Base-by-base conservation (phyloP, 2,888 invertebrate species). In the Psylliodes chrysocephalus region DNA sequence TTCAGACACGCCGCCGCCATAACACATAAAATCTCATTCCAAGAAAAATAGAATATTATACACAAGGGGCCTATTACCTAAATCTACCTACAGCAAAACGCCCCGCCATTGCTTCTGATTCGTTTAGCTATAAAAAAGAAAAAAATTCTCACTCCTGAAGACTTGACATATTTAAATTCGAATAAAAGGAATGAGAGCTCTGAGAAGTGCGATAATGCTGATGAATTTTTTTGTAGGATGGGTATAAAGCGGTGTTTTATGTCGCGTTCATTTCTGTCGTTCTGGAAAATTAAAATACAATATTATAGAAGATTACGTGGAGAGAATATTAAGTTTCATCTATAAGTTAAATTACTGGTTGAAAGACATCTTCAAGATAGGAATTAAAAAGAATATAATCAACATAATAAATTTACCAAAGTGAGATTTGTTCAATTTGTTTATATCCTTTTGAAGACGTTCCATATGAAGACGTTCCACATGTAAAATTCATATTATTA, bases 11-110 rank as follows among this genome's bases (percentile, higher is more conserved):
- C 66, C 67, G 63, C 57, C 42, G 71, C 73, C 69, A 72, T 74
- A 76, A 74, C 71, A 75, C 71, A 76, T 71, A 73, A 76, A 76
- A 77, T 74, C 75, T 72, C 70, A 74, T 75, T 75, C 72, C 73
- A 78, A 75, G 75, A 77, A 78, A 78, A 78, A 78, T 78, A 77
- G 76, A 76, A 77, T 77, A 78, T 78, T 77, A 75, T 73, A 74
- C 78, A 75, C 78, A 67, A 61, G 78, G 76, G 78, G 66, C 76
- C 77, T 74, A 73, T 78, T 76, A 77, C 74, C 74, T 70, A 77
- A 78, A 78, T 77, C 77, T 76, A 77, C 78, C 77, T 77, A 76
- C 73, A 73, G 51, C 44, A 44, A 42, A 47, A 51, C 28, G 60
- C 62, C n/a, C n/a, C 62, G 63, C 60, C 63, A 63, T 63, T 64